phyloP scores from a whole-genome alignment of 2,888 invertebrate species.

The Eucera pruinosa region DNA sequence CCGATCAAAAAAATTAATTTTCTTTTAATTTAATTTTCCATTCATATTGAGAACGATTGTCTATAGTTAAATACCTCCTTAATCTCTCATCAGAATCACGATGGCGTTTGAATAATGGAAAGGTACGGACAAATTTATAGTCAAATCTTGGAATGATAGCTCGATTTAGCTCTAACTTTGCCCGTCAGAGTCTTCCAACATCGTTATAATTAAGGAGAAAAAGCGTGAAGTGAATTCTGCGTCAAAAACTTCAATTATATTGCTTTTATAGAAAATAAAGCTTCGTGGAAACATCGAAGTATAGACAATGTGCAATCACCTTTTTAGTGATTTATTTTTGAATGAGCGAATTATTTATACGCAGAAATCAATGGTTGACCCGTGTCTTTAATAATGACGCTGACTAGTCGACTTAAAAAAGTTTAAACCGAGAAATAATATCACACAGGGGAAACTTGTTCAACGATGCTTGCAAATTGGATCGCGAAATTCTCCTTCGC shows the following conservation, averaged over 20 bases:
- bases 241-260: neutral
- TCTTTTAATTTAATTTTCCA: too few species aligned
- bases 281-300: neutral
- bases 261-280: neutral
- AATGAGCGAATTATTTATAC: conserved; percentile 21
- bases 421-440: neutral
- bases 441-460: neutral
- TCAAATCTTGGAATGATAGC: neutral
- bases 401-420: conserved; percentile 17
- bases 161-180: neutral
- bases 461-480: conserved; percentile 18
- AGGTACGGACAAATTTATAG: too few species aligned
- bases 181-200: conserved; percentile 13
- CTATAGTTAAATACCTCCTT: too few species aligned
- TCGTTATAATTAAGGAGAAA: neutral
- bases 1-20: too few species aligned
- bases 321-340: conserved; percentile 10
- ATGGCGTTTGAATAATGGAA: too few species aligned
- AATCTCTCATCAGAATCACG: too few species aligned
- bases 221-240: neutral
- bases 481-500: conserved; percentile 2
- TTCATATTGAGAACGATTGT: too few species aligned
- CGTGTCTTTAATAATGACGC: conserved; percentile 3
- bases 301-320: neutral
- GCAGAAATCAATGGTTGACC: conserved; percentile 14